These are phyloP conservation scores for Cyrtonyx montezumae DNA, from an alignment of 2,113 vertebrate species.

Conservation along the genomic window DNA sequence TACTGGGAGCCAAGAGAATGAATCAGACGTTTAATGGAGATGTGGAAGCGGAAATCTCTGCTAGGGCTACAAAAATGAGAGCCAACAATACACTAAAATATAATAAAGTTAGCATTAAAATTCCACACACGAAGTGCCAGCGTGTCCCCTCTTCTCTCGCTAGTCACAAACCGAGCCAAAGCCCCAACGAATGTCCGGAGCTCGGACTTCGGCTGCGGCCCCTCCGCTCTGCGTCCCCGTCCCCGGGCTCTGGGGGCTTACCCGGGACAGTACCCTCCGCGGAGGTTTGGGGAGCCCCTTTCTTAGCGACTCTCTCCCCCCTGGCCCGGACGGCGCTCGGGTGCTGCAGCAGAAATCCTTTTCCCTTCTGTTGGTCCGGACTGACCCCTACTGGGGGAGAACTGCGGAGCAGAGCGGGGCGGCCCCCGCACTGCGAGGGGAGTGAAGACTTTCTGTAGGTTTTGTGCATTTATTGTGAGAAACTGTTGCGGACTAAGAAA, in stretches of 20 bases:
- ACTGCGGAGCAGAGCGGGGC: not conserved
- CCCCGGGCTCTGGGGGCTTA: too few species aligned
- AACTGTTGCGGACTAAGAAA: too few species aligned
- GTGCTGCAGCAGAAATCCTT: too few species aligned
- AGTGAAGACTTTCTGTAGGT: too few species aligned
- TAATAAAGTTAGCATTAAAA: conserved; percentile 70
- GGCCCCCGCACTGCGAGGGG: too few species aligned
- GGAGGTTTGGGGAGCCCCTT: too few species aligned
- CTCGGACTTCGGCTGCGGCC: not conserved
- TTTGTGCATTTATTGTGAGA: too few species aligned
- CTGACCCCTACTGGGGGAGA: conserved; percentile 63
- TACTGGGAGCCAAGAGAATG: conserved; percentile 69
- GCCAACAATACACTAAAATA: conserved; percentile 67
- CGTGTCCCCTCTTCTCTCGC: not conserved
- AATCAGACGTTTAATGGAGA: conserved; percentile 75
- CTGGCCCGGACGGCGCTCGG: too few species aligned
- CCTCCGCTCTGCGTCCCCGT: not conserved
- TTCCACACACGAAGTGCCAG: conserved; percentile 43
- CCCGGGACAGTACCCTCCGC: too few species aligned
- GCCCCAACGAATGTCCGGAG: not conserved
- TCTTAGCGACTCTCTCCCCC: too few species aligned
- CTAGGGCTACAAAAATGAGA: conserved; percentile 61
- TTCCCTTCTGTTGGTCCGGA: not conserved
- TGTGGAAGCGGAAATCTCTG: conserved; percentile 76
- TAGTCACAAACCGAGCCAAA: not conserved